Percentiles rank a stretch among this genome's conserved stretches.
phyloP scores from a whole-genome alignment of 1,140 invertebrate species.

The Drosophila repleta region DNA sequence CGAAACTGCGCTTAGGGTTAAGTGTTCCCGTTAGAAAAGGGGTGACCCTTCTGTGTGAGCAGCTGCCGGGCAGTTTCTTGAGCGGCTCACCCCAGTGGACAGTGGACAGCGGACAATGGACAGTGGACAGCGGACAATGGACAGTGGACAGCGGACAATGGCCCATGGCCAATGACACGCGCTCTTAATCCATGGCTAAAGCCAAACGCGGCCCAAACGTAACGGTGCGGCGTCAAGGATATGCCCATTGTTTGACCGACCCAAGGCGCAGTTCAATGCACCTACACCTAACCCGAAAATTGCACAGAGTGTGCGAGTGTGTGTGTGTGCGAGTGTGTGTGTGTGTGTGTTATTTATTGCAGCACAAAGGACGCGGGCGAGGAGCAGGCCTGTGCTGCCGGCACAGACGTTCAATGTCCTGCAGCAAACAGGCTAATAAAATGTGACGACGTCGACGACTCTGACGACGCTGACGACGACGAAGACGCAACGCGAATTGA shows the following conservation, averaged over 20 bases:
- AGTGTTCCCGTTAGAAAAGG: conserved; percentile 82
- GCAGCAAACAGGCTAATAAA: conserved; percentile 79
- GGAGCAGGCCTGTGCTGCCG: conserved; percentile 51
- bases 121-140: no score
- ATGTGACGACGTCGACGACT: conserved; percentile 58
- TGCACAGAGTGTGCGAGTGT: conserved; percentile 11
- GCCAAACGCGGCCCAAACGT: conserved; percentile 17
- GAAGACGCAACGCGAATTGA: conserved; percentile 70
- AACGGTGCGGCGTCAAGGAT: conserved; percentile 49
- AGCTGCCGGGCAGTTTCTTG: conserved; percentile 28
- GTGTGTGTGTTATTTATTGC: conserved; percentile 71
- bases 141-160: not conserved
- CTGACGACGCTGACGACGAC: conserved; percentile 42
- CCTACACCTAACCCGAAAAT: conserved; percentile 63
- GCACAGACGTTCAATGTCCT: conserved; percentile 73
- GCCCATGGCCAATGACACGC: conserved; percentile 38
- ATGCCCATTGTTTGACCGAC: conserved; percentile 50
- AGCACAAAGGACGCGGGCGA: conserved; percentile 69
- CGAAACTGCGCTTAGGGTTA: conserved; percentile 73
- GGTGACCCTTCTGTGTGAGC: conserved; percentile 21
- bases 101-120: not conserved
- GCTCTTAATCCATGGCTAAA: conserved; percentile 40
- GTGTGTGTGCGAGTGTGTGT: conserved; percentile 17
- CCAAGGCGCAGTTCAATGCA: conserved; percentile 69
- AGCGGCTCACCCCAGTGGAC: conserved; percentile 3